These are phyloP conservation scores for Chymomyza procnemis DNA, from an alignment of 2,888 invertebrate species.

Conservation along the genomic window DNA sequence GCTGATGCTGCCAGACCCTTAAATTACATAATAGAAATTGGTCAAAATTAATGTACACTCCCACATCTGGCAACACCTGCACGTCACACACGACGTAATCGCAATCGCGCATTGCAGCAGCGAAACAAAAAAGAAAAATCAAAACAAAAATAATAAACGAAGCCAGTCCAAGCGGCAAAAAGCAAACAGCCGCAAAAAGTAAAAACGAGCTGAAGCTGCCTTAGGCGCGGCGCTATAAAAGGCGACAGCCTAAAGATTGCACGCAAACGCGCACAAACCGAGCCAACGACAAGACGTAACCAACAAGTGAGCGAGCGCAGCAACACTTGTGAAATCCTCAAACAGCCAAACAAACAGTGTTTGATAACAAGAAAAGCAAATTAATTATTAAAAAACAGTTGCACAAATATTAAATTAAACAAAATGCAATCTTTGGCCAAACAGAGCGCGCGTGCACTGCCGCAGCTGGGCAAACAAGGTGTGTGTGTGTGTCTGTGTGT, in stretches of 20 bases:
- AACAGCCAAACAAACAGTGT: constrained; percentile 7
- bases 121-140: neutral
- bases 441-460: constrained; percentile 60
- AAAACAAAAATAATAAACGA: neutral
- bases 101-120: neutral
- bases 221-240: constrained; percentile 33
- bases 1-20: neutral
- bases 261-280: constrained; percentile 38
- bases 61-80: neutral
- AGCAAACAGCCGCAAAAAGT: neutral
- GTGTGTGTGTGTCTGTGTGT: constrained; percentile 42
- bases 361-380: constrained; percentile 21
- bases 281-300: constrained; percentile 33
- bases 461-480: constrained; percentile 70
- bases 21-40: neutral
- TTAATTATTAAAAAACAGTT: constrained; percentile 9
- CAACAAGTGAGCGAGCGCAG: neutral
- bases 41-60: no score
- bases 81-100: neutral
- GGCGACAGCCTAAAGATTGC: constrained; percentile 15
- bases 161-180: neutral
- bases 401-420: constrained; percentile 17
- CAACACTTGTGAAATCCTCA: constrained; percentile 17
- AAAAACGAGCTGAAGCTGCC: neutral
- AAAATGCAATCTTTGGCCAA: constrained; percentile 64